Conservation (phyloP, 2,888 invertebrate species). For the Lycia hirtaria region DNA sequence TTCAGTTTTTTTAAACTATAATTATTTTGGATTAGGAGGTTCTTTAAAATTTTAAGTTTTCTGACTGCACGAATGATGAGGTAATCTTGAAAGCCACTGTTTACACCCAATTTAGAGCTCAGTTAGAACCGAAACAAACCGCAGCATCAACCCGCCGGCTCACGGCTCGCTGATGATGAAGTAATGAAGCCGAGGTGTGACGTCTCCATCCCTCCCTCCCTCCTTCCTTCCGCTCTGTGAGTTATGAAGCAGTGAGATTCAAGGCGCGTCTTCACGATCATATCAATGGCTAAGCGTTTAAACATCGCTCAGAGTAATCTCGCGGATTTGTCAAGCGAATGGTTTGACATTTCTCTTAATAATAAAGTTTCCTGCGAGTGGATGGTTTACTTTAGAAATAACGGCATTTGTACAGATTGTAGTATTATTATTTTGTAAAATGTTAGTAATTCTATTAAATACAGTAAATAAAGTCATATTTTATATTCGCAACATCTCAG, state of each 20-base stretch:
- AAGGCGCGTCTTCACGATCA: neutral
- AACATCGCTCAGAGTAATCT: neutral
- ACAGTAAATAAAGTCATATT: no score
- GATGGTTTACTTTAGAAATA: neutral
- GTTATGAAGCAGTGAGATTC: neutral
- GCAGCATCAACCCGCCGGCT: no score
- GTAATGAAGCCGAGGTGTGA: neutral
- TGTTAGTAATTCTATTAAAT: no score
- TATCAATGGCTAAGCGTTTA: slow-evolving; percentile 8
- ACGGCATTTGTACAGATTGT: neutral
- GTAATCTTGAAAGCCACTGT: no score
- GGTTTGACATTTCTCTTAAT: neutral
- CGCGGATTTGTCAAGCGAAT: slow-evolving; percentile 7
- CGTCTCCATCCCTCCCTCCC: neutral
- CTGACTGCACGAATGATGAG: no score
- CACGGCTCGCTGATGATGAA: neutral
- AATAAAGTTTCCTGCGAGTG: neutral
- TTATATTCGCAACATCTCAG: no score
- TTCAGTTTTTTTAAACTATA: no score
- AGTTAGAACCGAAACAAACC: no score
- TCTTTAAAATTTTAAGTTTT: no score
- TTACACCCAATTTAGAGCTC: no score
- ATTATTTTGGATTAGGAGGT: no score
- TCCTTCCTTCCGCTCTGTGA: neutral
- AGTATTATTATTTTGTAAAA: no score